Conservation (phyloP, 2,113 vertebrate species). For the Grus americana region DNA sequence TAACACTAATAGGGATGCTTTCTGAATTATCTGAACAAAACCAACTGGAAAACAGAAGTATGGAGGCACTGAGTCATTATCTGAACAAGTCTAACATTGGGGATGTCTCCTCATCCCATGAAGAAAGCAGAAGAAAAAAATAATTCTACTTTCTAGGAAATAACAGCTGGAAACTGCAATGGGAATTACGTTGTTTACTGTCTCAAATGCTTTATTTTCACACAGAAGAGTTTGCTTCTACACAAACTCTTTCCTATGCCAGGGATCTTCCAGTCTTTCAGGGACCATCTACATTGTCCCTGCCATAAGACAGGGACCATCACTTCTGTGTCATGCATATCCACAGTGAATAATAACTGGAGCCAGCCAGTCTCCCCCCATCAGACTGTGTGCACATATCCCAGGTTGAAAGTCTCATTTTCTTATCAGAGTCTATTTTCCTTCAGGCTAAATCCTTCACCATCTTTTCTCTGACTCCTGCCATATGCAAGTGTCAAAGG, state of each 20-base stretch:
- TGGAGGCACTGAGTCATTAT: not conserved
- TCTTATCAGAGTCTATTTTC: not conserved
- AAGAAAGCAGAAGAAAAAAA: not conserved
- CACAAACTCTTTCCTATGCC: not conserved
- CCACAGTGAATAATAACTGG: not conserved
- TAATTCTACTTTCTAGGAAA: not conserved
- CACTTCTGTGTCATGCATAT: not conserved
- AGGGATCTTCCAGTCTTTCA: not conserved
- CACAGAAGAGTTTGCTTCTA: not conserved
- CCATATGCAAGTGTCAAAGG: not conserved
- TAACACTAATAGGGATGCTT: not conserved
- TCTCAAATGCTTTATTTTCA: not conserved
- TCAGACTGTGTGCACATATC: not conserved
- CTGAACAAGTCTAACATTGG: not conserved
- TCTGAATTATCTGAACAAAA: not conserved
- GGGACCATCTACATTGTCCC: not conserved
- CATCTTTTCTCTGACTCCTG: not conserved
- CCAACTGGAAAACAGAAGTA: not conserved
- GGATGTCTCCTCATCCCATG: not conserved
- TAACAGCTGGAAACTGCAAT: not conserved
- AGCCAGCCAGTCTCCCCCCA: not conserved
- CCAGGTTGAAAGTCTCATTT: not conserved
- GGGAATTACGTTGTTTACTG: not conserved
- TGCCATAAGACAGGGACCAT: not conserved
- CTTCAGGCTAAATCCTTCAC: conserved; percentile 31